Percentiles rank a stretch among this genome's conserved stretches.
These are phyloP conservation scores for Troides helena DNA, from an alignment of 2,888 invertebrate genomes.

Conservation along the genomic window DNA sequence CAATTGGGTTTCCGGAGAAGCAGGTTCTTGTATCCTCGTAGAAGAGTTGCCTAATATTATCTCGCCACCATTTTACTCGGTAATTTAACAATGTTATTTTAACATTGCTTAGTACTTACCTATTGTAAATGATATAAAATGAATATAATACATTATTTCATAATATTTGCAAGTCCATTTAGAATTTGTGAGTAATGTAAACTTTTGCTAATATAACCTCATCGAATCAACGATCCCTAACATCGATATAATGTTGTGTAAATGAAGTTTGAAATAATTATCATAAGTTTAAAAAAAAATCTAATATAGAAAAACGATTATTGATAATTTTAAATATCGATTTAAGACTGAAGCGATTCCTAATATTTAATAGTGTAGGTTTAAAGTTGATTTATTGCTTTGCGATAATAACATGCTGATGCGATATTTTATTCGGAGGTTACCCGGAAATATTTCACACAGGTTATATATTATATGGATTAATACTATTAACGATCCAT, in stretches of 20 bases:
- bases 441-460: background rate
- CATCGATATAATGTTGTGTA: background rate
- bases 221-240: background rate
- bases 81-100: background rate
- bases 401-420: conserved; percentile 23
- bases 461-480: background rate
- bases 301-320: background rate
- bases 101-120: background rate
- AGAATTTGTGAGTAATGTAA: background rate
- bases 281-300: background rate
- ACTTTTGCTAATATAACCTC: background rate
- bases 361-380: background rate
- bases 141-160: background rate
- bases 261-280: background rate
- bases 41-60: background rate
- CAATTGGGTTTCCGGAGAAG: background rate
- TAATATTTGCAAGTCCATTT: background rate
- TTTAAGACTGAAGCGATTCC: conserved; percentile 2
- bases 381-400: conserved; percentile 7
- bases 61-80: background rate
- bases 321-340: background rate
- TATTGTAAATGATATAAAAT: background rate
- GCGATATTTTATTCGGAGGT: conserved; percentile 6
- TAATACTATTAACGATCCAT: background rate
- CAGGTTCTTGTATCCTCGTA: background rate